These are phyloP conservation scores for Unio delphinus DNA, from an alignment of 2,888 invertebrate genomes.

Conservation along the genomic window DNA sequence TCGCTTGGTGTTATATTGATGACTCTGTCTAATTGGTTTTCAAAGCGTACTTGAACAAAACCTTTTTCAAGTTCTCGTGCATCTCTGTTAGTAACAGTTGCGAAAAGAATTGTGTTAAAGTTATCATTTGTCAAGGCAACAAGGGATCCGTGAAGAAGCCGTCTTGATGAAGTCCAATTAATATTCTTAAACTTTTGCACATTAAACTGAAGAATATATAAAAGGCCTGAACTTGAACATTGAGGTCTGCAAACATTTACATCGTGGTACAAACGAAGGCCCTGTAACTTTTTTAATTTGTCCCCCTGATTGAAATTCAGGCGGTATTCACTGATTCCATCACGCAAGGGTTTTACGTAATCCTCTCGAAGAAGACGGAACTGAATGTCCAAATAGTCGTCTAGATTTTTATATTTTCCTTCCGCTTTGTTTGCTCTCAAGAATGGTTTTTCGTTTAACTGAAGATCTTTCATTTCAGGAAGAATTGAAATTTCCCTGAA, in stretches of 20 bases:
- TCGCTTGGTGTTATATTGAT: slow-evolving; percentile 24
- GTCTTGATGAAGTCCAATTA: slow-evolving; percentile 74
- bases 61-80: slow-evolving; percentile 48
- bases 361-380: slow-evolving; percentile 86
- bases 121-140: slow-evolving; percentile 81
- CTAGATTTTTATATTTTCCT: slow-evolving; percentile 78
- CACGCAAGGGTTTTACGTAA: slow-evolving; percentile 82
- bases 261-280: slow-evolving; percentile 56
- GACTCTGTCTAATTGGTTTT: slow-evolving; percentile 20
- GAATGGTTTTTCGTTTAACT: slow-evolving; percentile 68
- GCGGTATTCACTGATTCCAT: slow-evolving; percentile 78
- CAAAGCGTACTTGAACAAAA: slow-evolving; percentile 50
- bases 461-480: slow-evolving; percentile 67
- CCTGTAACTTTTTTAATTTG: slow-evolving; percentile 24
- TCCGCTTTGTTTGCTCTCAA: slow-evolving; percentile 77
- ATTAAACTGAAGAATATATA: slow-evolving; percentile 53
- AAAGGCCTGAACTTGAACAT: slow-evolving; percentile 48
- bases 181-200: slow-evolving; percentile 22
- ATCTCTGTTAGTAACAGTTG: slow-evolving; percentile 73
- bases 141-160: slow-evolving; percentile 82
- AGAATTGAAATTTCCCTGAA: slow-evolving; percentile 39
- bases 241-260: slow-evolving; percentile 56
- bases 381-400: slow-evolving; percentile 84
- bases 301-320: slow-evolving; percentile 8
- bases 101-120: slow-evolving; percentile 81